Evolutionary conservation across 2,888 invertebrate genomes (phyloP).

Genomic region (Cenopis cana): DNA sequence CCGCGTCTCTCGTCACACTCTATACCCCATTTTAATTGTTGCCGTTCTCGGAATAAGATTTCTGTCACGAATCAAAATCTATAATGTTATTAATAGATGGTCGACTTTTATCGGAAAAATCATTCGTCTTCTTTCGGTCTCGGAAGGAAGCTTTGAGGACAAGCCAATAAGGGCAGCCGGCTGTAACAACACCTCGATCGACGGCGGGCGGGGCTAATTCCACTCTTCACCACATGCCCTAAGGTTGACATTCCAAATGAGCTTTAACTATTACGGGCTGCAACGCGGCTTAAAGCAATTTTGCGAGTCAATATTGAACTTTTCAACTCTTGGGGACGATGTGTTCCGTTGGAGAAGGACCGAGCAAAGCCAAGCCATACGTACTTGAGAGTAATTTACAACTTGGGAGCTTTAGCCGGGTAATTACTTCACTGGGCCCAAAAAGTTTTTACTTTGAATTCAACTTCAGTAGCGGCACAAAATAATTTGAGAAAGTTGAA

Average conservation of each 20-base stretch:
- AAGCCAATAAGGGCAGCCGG: slow-evolving; percentile 77
- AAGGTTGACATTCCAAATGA: slow-evolving; percentile 75
- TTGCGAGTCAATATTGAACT: slow-evolving; percentile 81
- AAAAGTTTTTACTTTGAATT: slow-evolving; percentile 39
- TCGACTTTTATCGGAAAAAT: slow-evolving; percentile 66
- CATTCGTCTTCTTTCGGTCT: slow-evolving; percentile 54
- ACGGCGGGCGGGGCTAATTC: slow-evolving; percentile 65
- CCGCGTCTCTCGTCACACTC: slow-evolving; percentile 14
- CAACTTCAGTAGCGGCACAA: slow-evolving; percentile 32
- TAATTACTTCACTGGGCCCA: slow-evolving; percentile 39
- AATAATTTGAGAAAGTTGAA: slow-evolving; percentile 32
- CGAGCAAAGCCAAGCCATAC: slow-evolving; percentile 22
- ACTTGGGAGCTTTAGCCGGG: slow-evolving; percentile 34
- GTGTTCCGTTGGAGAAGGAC: slow-evolving; percentile 70
- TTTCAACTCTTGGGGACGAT: slow-evolving; percentile 74
- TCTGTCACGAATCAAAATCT: slow-evolving; percentile 47
- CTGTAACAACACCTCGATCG: slow-evolving; percentile 74
- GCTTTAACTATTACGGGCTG: slow-evolving; percentile 71
- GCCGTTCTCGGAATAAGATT: slow-evolving; percentile 19
- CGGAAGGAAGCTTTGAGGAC: slow-evolving; percentile 79
- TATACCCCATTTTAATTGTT: slow-evolving; percentile 28
- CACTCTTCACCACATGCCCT: slow-evolving; percentile 61
- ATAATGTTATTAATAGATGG: slow-evolving; percentile 55
- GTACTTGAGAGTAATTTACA: slow-evolving; percentile 40
- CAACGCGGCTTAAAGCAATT: slow-evolving; percentile 80